A percentile compares a stretch with the other conserved stretches of the same genome.
Evolutionary conservation across 2,888 invertebrate species (phyloP).

Genomic region (Agrotis exclamationis): DNA sequence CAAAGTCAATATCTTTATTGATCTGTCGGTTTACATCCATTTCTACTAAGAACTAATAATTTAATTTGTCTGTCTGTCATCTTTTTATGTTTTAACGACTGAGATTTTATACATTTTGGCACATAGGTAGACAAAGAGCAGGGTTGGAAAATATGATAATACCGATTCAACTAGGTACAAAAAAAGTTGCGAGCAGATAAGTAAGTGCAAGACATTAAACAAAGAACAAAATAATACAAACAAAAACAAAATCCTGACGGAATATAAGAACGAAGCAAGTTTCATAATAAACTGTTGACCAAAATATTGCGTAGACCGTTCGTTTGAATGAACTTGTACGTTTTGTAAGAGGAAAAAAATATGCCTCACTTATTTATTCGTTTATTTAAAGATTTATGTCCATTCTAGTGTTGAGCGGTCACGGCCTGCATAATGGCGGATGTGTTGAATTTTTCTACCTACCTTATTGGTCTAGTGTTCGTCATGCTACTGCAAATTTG

Average conservation of each 20-base stretch:
- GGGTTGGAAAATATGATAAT: neutral
- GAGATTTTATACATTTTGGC: too few relatives aligned
- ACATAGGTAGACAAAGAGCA: too few relatives aligned
- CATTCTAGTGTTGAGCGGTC: constrained; percentile 9
- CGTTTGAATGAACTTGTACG: constrained; percentile 15
- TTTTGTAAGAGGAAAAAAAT: constrained; percentile 44
- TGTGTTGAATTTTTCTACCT: neutral
- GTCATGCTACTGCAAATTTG: too few relatives aligned
- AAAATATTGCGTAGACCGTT: constrained; percentile 38
- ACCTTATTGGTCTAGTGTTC: too few relatives aligned
- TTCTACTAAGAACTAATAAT: neutral
- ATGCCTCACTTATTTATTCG: neutral
- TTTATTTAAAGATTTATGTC: neutral
- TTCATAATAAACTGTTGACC: constrained; percentile 31
- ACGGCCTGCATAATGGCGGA: constrained; percentile 1
- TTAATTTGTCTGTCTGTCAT: neutral
- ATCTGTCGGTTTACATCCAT: constrained; percentile 3
- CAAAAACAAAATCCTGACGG: constrained; percentile 29
- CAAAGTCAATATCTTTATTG: constrained; percentile 15
- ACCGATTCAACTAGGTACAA: too few relatives aligned
- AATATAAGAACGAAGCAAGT: constrained; percentile 8
- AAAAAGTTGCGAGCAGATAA: neutral
- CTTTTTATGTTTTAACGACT: neutral
- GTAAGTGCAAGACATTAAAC: neutral
- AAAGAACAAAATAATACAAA: neutral